Conservation (phyloP, 1,140 invertebrate genomes). For the Argopecten irradians region DNA sequence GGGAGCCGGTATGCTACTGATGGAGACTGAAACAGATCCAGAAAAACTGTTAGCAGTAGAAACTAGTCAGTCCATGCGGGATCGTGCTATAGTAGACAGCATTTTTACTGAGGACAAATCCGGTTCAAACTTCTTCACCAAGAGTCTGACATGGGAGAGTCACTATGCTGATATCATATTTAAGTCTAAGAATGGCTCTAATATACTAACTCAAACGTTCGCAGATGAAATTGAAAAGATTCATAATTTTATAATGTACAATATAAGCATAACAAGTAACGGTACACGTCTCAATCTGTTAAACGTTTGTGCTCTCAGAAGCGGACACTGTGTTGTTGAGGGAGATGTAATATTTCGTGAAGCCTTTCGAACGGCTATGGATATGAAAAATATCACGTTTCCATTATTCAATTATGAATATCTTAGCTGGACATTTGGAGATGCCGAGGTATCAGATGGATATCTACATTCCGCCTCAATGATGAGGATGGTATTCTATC, state of each 20-base stretch:
- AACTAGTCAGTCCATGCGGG: conserved; percentile 25
- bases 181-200: background rate
- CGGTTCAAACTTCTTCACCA: conserved; percentile 26
- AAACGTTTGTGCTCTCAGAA: conserved; percentile 28
- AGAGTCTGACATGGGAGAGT: background rate
- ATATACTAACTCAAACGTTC: conserved; percentile 23
- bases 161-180: background rate
- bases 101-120: conserved; percentile 28
- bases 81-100: background rate
- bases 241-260: background rate
- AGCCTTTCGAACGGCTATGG: background rate
- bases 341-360: conserved; percentile 23
- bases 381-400: background rate
- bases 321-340: background rate
- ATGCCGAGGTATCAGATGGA: background rate
- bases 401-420: background rate
- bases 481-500: background rate
- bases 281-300: background rate
- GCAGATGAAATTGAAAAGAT: conserved; percentile 32
- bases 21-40: background rate
- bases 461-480: background rate
- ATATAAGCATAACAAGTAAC: background rate
- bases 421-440: background rate
- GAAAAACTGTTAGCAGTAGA: conserved; percentile 24
- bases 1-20: background rate